These are phyloP conservation scores for Dinoponera quadriceps DNA, from an alignment of 1,140 invertebrate species.

Conservation along the genomic window DNA sequence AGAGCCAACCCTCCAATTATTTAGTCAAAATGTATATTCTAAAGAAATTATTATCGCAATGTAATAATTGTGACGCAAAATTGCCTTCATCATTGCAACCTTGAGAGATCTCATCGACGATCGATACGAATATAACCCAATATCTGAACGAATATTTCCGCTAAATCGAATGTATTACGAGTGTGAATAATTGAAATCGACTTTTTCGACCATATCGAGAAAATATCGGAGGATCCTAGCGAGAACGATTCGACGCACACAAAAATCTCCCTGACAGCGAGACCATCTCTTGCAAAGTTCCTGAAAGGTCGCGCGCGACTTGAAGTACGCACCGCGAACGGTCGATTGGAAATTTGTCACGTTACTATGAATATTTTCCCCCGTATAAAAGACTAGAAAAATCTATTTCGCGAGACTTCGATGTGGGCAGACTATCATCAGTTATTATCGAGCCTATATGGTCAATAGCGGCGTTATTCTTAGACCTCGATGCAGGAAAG, in stretches of 20 bases:
- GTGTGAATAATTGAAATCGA: conserved; percentile 8
- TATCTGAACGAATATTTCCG: neutral
- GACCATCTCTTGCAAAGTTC: neutral
- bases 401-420: conserved; percentile 37
- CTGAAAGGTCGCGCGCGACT: conserved; percentile 40
- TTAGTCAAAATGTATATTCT: neutral
- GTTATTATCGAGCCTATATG: conserved; percentile 52
- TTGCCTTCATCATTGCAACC: neutral
- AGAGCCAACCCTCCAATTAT: neutral
- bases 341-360: conserved; percentile 57
- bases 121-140: neutral
- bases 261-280: conserved; percentile 32
- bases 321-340: conserved; percentile 6
- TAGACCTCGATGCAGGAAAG: conserved; percentile 37
- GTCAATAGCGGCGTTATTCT: conserved; percentile 55
- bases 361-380: conserved; percentile 58
- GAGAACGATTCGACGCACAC: neutral
- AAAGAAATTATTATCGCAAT: neutral
- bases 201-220: neutral
- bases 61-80: neutral
- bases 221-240: neutral
- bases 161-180: neutral
- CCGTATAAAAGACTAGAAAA: conserved; percentile 57
- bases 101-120: neutral
- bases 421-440: conserved; percentile 54